Base-by-base conservation (phyloP, 1,140 invertebrate genomes). In the Eumaeus atala region DNA sequence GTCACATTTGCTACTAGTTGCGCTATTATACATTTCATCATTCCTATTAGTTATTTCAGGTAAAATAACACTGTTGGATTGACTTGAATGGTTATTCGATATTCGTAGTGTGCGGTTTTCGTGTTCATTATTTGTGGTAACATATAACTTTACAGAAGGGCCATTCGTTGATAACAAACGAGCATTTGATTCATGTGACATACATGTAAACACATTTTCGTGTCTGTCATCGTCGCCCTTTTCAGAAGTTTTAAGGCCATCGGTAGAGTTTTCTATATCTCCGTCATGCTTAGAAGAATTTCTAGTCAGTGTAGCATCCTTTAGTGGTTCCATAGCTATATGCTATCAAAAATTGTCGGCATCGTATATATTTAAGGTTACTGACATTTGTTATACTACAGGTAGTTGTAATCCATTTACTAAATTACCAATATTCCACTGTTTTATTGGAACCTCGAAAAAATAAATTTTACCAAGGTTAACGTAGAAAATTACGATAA, bases 321-420 rank as follows among this genome's bases (percentile, higher is more conserved):
- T 63, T 33, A 61, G 54, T 56, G 76, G 62, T 67, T 85, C 82
- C 82, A 85, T 85, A 63, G 62, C 65, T 74, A 74, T 55, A 53
- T 62, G 61, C 61, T 63, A 58, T 59, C 59, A 63, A 67, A 68
- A 62, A 56, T 62, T 53, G 68, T 81, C 82, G 77, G 76, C 79
- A 80, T 85, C 83, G 71, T 82, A 72, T 59, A 61, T 44, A 64
- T 72, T 77, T 78, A 77, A 82, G 81, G 81, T 84, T 84, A 82
- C 66, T 55, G 62, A 38, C 17, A 51, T 35, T 52, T 52, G 52
- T 48, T 18, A 18, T 44, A 44, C 8, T 16, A 44, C 40, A 44
- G 9, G 40, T 16, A 42, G 38, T 9, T 44, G 40, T 56, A 59
- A 16, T 12, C 9, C 6, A 44, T 16, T 44, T 44, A 44, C 14